Percentiles rank a stretch among this genome's conserved stretches.
phyloP scores from a whole-genome alignment of 1,140 invertebrate genomes.

The Cheumatopsyche charites region DNA sequence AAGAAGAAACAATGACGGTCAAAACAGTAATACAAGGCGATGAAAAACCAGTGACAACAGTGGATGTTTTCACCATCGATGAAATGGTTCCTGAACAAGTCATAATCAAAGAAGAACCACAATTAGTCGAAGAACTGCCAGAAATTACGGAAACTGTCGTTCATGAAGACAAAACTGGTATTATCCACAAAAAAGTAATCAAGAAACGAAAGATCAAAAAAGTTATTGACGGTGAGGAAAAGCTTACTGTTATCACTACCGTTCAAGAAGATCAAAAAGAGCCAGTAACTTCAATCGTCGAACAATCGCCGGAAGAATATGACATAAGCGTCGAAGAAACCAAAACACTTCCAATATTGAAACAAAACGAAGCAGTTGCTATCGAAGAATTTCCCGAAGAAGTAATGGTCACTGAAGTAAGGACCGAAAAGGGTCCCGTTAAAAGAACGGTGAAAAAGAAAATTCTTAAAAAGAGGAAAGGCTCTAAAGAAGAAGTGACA shows the following conservation, averaged over 20 bases:
- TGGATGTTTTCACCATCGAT: constrained; percentile 44
- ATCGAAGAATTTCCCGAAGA: constrained; percentile 48
- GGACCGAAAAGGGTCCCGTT: constrained; percentile 51
- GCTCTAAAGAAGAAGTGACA: constrained; percentile 51
- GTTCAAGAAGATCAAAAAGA: constrained; percentile 53
- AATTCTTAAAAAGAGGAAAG: constrained; percentile 52
- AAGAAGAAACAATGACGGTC: constrained; percentile 51
- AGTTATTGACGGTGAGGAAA: constrained; percentile 52
- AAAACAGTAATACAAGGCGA: constrained; percentile 52
- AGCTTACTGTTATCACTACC: constrained; percentile 56
- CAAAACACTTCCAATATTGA: constrained; percentile 4
- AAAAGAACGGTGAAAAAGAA: constrained; percentile 55
- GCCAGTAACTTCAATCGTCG: constrained; percentile 48
- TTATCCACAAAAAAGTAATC: constrained; percentile 44
- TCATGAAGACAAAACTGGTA: constrained; percentile 38
- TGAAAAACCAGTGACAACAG: constrained; percentile 52
- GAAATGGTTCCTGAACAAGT: background rate
- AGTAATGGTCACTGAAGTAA: constrained; percentile 49
- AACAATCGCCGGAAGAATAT: constrained; percentile 40
- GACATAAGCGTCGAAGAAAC: constrained; percentile 27
- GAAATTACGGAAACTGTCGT: constrained; percentile 29
- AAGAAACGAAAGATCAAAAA: constrained; percentile 52
- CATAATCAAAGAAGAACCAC: background rate
- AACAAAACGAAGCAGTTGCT: background rate
- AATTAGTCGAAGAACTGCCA: constrained; percentile 40